Evolutionary conservation across 2,888 invertebrate genomes (phyloP), one percentile per base, ranked within the genome.

Genomic region (Parnassius orleans): DNA sequence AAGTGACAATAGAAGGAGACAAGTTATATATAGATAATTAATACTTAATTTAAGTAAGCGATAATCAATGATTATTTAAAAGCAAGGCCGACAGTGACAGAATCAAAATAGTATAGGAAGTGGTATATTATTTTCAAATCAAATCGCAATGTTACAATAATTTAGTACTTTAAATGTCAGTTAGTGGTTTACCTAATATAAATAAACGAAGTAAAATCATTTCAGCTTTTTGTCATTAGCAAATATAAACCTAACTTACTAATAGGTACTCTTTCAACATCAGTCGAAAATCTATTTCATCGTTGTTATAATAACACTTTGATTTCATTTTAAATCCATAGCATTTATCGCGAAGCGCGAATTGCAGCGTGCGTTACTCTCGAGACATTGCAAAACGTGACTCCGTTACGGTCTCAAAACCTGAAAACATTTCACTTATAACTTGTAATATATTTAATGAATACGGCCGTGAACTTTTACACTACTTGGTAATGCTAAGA

Each of bases 381-480:
- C 58, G 46, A 46, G 46, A 14, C 66, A 70, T 79, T 80, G 75
- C 80, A 76, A 78, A 79, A 83, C 75, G 69, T 69, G 66, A 64
- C 63, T 65, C 69, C 76, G 83, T 81, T 76, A 80, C 81, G 81
- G 78, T 81, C 83, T 79, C 73, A 80, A 81, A 78, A 80, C 64
- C 69, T 61, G 67, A 66, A 72, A 76, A 71, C 70, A 65, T 66
- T 68, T 64, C 61, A 65, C 68, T 61, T 67, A 61, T 66, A 66
- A 68, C 65, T 63, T 67, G 67, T 69, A 69, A 71, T 66, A 63
- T 64, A 66, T 58, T 66, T 70, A 70, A 66, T 69, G 64, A 68
- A 57, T 47, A 61, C 56, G 57, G 55, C 62, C 66, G 57, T 65
- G 60, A 64, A 66, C 66, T 65, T 63, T 63, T 56, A 41, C 41